Evolutionary conservation across 2,888 invertebrate genomes (phyloP).

Genomic region (Xanthia togata): DNA sequence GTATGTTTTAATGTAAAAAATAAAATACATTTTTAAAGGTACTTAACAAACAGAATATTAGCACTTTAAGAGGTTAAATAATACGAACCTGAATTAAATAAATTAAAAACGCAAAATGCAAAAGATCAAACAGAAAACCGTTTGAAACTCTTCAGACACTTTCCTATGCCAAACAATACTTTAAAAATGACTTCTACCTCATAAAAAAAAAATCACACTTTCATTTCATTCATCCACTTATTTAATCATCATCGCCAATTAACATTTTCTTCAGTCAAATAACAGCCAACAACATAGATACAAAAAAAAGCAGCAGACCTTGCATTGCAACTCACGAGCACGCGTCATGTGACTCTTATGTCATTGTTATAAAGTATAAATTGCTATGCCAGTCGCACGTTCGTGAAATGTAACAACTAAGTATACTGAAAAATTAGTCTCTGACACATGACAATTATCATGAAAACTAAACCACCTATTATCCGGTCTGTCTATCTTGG

Average conservation of each 20-base stretch:
- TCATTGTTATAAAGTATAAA: neutral
- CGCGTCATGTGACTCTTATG: fast-evolving
- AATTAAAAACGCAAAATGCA: neutral
- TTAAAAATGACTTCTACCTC: neutral
- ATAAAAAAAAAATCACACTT: neutral
- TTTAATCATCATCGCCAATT: neutral
- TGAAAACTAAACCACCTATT: slow-evolving; percentile 44
- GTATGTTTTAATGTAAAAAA: neutral
- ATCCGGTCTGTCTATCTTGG: slow-evolving; percentile 27
- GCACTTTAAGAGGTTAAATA: neutral
- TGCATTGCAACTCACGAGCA: neutral
- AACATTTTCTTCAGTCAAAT: slow-evolving; percentile 13
- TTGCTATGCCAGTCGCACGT: neutral
- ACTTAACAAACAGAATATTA: neutral
- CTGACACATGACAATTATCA: slow-evolving; percentile 21
- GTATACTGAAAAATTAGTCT: slow-evolving; percentile 10
- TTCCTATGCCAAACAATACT: neutral
- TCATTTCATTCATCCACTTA: slow-evolving; percentile 11
- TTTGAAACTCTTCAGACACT: neutral
- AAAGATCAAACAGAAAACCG: neutral
- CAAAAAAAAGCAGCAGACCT: neutral
- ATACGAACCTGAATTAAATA: no score
- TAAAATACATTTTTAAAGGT: neutral
- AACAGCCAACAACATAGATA: neutral
- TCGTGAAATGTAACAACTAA: slow-evolving; percentile 9